Evolutionary conservation across 2,113 vertebrate genomes (phyloP).

Genomic region (Triplophysa siluroides): DNA sequence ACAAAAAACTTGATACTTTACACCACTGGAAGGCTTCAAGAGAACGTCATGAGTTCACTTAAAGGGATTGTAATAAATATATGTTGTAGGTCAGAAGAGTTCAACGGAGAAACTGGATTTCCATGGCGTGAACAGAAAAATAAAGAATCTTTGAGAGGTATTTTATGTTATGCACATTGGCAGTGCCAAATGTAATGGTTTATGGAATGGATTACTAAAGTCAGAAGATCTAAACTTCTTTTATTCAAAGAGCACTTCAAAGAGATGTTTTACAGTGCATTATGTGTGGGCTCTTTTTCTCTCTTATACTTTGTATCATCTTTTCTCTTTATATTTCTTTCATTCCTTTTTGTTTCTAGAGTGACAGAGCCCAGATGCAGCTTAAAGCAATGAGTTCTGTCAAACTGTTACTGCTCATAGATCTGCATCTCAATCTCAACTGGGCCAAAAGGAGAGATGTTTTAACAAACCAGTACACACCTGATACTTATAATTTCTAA

Average conservation of each 20-base stretch:
- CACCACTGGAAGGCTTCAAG: not conserved
- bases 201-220: constrained; percentile 36
- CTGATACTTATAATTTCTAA: no score
- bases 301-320: not conserved
- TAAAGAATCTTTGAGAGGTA: constrained; percentile 19
- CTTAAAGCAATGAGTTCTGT: constrained; percentile 43
- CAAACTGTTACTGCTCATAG: constrained; percentile 31
- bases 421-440: not conserved
- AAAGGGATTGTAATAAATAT: not conserved
- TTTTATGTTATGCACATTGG: constrained; percentile 42
- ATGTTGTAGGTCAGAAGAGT: constrained; percentile 4
- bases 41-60: constrained; percentile 1
- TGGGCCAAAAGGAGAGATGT: no score
- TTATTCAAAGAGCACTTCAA: constrained; percentile 44
- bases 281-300: constrained; percentile 34
- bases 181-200: constrained; percentile 33
- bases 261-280: constrained; percentile 42
- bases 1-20: no score
- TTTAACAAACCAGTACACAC: no score
- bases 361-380: constrained; percentile 29
- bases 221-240: constrained; percentile 40
- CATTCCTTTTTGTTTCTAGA: not conserved
- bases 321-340: constrained; percentile 17
- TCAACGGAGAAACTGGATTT: not conserved
- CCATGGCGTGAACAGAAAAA: not conserved